A percentile compares a stretch with the other conserved stretches of the same genome.
These are phyloP conservation scores for Pavo muticus DNA, from an alignment of 2,113 vertebrate species.

Conservation along the genomic window DNA sequence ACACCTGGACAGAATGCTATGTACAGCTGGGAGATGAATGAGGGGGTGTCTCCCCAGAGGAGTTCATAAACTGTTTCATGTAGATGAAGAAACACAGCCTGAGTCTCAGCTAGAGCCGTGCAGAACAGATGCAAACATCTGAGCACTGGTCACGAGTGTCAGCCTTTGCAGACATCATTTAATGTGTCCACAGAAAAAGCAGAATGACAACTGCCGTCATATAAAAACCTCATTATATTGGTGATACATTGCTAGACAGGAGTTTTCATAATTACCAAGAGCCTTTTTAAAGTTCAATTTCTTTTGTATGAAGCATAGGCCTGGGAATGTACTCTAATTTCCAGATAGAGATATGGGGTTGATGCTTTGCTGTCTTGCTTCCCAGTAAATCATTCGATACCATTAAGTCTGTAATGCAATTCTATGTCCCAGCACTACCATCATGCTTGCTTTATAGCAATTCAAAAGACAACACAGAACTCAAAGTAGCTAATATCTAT, in stretches of 20 bases:
- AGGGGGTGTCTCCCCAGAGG: not conserved
- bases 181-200: not conserved
- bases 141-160: not conserved
- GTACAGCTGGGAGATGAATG: not conserved
- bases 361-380: not conserved
- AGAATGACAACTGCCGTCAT: not conserved
- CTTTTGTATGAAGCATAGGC: not conserved
- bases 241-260: rapidly evolving
- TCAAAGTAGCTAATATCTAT: not conserved
- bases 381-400: not conserved
- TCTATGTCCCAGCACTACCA: not conserved
- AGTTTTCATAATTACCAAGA: not conserved
- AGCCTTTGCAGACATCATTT: not conserved
- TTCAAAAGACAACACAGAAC: not conserved
- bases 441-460: not conserved
- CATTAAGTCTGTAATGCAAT: not conserved
- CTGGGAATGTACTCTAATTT: not conserved
- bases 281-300: not conserved
- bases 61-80: not conserved
- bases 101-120: not conserved
- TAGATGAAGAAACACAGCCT: rapidly evolving
- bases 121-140: not conserved
- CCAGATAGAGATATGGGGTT: not conserved
- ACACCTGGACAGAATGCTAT: not conserved
- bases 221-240: not conserved